phyloP scores from a whole-genome alignment of 2,113 vertebrate species.

The Erythrolamprus reginae region DNA sequence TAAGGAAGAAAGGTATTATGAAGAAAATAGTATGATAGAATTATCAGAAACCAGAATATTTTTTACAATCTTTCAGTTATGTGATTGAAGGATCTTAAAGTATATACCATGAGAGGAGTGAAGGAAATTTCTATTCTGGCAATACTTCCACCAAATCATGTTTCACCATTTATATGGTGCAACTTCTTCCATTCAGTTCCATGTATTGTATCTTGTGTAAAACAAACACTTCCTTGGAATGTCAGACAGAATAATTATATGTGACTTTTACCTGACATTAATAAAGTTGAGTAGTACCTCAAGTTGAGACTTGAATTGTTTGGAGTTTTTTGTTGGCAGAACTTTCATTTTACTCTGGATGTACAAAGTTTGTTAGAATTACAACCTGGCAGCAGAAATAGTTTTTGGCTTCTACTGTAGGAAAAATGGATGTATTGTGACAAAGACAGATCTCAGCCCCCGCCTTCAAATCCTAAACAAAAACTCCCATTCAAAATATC shows the following conservation, averaged over 20 bases:
- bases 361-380: not conserved
- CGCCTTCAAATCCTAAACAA: not conserved
- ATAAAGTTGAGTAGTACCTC: not conserved
- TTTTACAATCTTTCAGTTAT: not conserved
- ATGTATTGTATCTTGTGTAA: not conserved
- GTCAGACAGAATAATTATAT: not conserved
- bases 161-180: not conserved
- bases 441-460: not conserved
- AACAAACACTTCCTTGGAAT: not conserved
- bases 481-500: not conserved
- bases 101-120: not conserved
- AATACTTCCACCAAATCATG: not conserved
- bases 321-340: not conserved
- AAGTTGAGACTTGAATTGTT: constrained; percentile 15
- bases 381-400: not conserved
- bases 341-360: constrained; percentile 37
- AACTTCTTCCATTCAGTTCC: not conserved
- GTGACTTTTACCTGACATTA: constrained; percentile 2
- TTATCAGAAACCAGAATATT: not conserved
- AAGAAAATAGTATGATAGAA: not conserved
- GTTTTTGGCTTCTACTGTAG: not conserved
- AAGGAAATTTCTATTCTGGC: not conserved
- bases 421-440: not conserved
- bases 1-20: not conserved
- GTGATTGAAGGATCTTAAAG: not conserved